Evolutionary conservation across 1,140 invertebrate species (phyloP), one percentile per base, ranked within the genome.

Genomic region (Diploscapter pachys): DNA sequence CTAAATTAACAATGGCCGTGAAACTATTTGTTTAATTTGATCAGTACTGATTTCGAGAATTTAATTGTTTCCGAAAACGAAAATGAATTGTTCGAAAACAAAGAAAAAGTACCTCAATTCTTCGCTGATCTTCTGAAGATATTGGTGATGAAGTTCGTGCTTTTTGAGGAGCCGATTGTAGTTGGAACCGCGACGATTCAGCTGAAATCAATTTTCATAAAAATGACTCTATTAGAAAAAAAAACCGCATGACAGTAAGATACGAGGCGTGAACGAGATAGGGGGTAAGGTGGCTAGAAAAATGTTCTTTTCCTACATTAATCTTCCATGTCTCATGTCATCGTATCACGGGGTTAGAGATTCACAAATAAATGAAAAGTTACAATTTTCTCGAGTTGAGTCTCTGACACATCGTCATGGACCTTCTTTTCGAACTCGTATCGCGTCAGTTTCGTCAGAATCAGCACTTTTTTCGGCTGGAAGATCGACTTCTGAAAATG

Each of bases 121-220:
- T 4, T 63, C 9, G 54, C 73, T 55, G 4, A 80, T 63, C 55
- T 67, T 61, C 13, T 71, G 68, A 3, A 80, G 65, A 55, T 73
- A 80, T 9, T 50, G 51, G 49, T 70, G 63, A 64, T 80, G 79
- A 11, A 72, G 64, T n/a, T 79, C 57, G 51, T 80, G 78, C 52
- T 80, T 79, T 4, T 56, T 4, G 4, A 72, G 53, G 4, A 80
- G 69, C 11, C 78, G 3, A 8, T 55, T 55, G 64, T 78, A 80
- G 59, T 80, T 73, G 4, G 79, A 80, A 64, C 79, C 79, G 54
- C 79, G 72, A 53, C 57, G 63, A 61, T 59, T 62, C 3, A 80
- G 78, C 78, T 79, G 51, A 66, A 79, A 76, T 75, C 5, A 63
- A 31, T 11, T 51, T 11, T 49, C 3, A 52, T 62, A 31, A 51